These are phyloP conservation scores for Drymodes brunneopygia DNA, from an alignment of 2,113 vertebrate genomes.

Conservation along the genomic window DNA sequence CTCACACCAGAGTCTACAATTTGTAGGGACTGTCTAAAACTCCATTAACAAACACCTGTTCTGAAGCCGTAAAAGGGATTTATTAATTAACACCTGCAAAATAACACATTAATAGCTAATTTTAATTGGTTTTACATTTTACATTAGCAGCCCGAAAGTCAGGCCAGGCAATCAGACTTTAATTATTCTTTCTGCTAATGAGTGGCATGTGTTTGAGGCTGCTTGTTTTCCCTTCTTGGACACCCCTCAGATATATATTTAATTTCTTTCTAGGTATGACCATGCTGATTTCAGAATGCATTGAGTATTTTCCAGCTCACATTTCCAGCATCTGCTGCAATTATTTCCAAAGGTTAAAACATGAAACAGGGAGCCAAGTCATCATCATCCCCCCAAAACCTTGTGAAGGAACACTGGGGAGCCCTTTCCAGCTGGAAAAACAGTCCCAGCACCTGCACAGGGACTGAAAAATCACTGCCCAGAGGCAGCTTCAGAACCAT, in stretches of 20 bases:
- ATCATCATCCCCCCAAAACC: background rate
- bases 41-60: background rate
- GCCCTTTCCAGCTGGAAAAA: constrained; percentile 6
- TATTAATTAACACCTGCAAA: background rate
- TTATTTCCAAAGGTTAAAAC: constrained; percentile 8
- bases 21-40: background rate
- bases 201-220: background rate
- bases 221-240: background rate
- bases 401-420: background rate
- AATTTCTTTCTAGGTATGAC: background rate
- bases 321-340: background rate
- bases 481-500: background rate
- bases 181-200: background rate
- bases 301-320: background rate
- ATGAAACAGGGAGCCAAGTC: background rate
- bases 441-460: background rate
- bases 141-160: background rate
- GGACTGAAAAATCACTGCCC: background rate
- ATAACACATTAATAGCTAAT: background rate
- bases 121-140: background rate
- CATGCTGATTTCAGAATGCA: background rate
- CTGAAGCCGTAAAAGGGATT: background rate
- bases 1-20: background rate
- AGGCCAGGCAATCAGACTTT: background rate
- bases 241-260: background rate